Conservation (phyloP, 2,113 vertebrate genomes). For the Blennius ocellaris region DNA sequence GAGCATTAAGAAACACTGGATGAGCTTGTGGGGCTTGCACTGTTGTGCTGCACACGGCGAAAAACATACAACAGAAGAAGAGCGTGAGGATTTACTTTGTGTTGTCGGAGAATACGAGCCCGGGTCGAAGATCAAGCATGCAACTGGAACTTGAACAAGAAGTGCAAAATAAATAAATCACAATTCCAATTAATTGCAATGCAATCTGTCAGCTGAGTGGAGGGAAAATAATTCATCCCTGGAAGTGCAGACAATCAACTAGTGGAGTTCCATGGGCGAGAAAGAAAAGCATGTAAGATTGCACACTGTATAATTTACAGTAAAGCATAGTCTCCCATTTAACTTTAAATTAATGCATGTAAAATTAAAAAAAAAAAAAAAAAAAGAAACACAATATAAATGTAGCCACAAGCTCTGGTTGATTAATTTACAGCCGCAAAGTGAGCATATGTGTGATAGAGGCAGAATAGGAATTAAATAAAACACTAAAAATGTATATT, state of each 20-base stretch:
- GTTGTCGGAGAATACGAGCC: conserved; percentile 27
- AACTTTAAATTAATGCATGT: conserved; percentile 24
- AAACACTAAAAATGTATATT: conserved; percentile 27
- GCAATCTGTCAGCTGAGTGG: conserved; percentile 2
- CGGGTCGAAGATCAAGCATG: background rate
- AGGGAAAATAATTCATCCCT: conserved; percentile 16
- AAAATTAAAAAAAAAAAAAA: conserved; percentile 26
- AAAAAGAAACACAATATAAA: conserved; percentile 13
- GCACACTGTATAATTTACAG: background rate
- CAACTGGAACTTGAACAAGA: background rate
- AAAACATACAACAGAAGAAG: conserved; percentile 20
- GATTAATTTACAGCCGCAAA: conserved; percentile 44
- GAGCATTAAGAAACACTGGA: background rate
- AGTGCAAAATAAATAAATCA: background rate
- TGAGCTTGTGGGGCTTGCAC: background rate
- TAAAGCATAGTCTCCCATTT: background rate
- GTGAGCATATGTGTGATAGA: conserved; percentile 43
- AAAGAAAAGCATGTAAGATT: background rate
- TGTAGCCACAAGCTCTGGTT: conserved; percentile 20
- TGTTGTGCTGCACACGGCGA: background rate
- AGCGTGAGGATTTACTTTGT: background rate
- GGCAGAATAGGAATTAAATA: conserved; percentile 42
- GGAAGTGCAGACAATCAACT: background rate
- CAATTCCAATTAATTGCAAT: conserved; percentile 36
- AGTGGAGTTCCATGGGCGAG: background rate